Evolutionary conservation across 2,797 vertebrate species (phyloP).

Genomic region (Chelidonichthys spinosus): DNA sequence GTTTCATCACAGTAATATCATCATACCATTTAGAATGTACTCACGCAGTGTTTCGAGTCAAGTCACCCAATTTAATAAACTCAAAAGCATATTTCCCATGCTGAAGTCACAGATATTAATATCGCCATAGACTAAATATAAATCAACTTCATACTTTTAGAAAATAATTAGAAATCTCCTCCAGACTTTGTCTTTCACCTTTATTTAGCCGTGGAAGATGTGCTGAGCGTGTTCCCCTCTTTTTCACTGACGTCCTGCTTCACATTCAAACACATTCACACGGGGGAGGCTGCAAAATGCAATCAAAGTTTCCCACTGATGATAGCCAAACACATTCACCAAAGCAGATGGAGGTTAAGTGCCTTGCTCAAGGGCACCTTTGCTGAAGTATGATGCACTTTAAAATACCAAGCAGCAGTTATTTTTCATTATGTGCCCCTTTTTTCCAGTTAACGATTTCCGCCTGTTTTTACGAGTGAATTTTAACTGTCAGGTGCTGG

Average conservation of each 20-base stretch:
- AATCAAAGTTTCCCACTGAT: constrained; percentile 18
- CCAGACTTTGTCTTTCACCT: constrained; percentile 19
- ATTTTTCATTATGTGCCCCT: not conserved
- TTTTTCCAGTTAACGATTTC: not conserved
- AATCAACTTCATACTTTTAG: not conserved
- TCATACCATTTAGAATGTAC: no score
- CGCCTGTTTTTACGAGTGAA: not conserved
- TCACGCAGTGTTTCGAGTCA: no score
- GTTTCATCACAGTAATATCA: no score
- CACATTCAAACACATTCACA: constrained; percentile 24
- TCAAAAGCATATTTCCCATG: constrained; percentile 12
- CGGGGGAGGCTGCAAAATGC: constrained; percentile 4
- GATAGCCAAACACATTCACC: not conserved
- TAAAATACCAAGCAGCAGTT: not conserved
- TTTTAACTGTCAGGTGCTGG: not conserved
- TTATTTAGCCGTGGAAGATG: constrained; percentile 17
- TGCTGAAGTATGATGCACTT: not conserved
- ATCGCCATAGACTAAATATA: not conserved
- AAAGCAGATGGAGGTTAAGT: constrained; percentile 34
- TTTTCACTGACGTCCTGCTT: not conserved
- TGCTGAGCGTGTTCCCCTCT: not conserved
- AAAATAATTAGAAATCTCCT: constrained; percentile 20
- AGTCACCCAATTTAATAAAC: not conserved
- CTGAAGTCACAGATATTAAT: constrained; percentile 9
- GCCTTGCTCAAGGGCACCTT: constrained; percentile 39